Evolutionary conservation across 2,888 invertebrate genomes (phyloP), one percentile per base, ranked within the genome.

Genomic region (Scrobipalpa costella): DNA sequence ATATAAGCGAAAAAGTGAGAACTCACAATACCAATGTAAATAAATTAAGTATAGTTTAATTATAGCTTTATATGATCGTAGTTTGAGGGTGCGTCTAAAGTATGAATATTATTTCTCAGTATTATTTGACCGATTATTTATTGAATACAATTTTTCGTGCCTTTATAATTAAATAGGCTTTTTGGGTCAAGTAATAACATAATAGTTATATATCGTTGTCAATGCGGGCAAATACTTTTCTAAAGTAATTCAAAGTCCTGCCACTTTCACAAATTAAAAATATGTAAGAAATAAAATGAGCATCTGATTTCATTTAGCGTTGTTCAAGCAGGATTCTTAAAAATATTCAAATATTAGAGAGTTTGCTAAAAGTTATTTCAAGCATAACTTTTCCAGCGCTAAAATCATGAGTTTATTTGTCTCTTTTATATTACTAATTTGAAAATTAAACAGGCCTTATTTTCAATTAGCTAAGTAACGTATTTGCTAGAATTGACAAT

Each of bases 11-110:
- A 62, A 66, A 44, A 70, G 69, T 73, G 72, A 71, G 69, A 72
- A 69, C 70, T 70, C 71, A 70, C 69, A 44, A 76, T 74, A 77
- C 74, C 77, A 81, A 75, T 87, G 88, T 89, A 89, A 86, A 89
- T 88, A 88, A 78, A 78, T 76, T 76, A 79, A 74, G 78, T 76
- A 77, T 83, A 83, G 78, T 76, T 79, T 77, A 75, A 81, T 74
- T 69, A 71, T 74, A 79, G 78, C 75, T 79, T 73, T 76, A 76
- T 71, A 77, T 74, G 76, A 75, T 74, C 75, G 75, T 73, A 75
- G 72, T 11, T 7, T 11, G 11, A 58, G 58, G 49, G 36, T 36
- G 63, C 50, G 57, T 57, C 38, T n/a, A 58, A 47, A 40, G 21
- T 38, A 21, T 73, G 71, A 71, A 73, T 68, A 69, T 69, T 66